phyloP scores from a whole-genome alignment of 2,113 vertebrate species.

The Girardinichthys multiradiatus region DNA sequence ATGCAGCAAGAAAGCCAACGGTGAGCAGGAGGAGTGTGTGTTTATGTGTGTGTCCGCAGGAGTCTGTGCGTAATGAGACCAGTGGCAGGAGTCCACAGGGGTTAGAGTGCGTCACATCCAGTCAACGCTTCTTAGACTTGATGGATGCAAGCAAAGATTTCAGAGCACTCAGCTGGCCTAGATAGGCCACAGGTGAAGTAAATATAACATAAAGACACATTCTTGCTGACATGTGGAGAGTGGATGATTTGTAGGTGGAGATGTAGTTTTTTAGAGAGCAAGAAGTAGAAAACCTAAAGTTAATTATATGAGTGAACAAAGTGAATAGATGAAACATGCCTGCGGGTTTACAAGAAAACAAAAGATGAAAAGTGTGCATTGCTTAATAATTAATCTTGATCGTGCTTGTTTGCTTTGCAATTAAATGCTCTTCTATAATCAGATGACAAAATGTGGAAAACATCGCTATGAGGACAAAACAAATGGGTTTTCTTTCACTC shows the following conservation, averaged over 20 bases:
- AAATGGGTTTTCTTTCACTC: conserved; percentile 1
- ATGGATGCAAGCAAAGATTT: conserved; percentile 67
- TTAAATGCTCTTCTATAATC: conserved; percentile 54
- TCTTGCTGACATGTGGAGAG: conserved; percentile 30
- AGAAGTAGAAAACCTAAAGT: not conserved
- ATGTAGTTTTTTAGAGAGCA: conserved; percentile 13
- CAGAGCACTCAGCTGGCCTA: conserved; percentile 51
- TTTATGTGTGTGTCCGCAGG: conserved; percentile 17
- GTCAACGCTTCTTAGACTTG: conserved; percentile 60
- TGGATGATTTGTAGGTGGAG: conserved; percentile 14
- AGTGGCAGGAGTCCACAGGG: conserved; percentile 51
- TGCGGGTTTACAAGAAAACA: conserved; percentile 20
- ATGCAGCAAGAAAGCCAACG: conserved; percentile 89
- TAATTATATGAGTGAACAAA: conserved; percentile 23
- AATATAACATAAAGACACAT: conserved; percentile 61
- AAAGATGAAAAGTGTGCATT: conserved; percentile 28
- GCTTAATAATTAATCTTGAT: conserved; percentile 55
- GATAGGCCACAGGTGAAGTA: conserved; percentile 67
- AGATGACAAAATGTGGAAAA: conserved; percentile 39
- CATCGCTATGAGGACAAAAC: conserved; percentile 29
- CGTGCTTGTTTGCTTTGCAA: conserved; percentile 46
- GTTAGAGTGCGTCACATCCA: conserved; percentile 65
- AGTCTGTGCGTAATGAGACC: conserved; percentile 51
- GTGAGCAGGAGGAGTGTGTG: conserved; percentile 74
- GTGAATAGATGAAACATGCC: conserved; percentile 19